phyloP scores from a whole-genome alignment of 2,888 invertebrate species.

The Cerastoderma edule region DNA sequence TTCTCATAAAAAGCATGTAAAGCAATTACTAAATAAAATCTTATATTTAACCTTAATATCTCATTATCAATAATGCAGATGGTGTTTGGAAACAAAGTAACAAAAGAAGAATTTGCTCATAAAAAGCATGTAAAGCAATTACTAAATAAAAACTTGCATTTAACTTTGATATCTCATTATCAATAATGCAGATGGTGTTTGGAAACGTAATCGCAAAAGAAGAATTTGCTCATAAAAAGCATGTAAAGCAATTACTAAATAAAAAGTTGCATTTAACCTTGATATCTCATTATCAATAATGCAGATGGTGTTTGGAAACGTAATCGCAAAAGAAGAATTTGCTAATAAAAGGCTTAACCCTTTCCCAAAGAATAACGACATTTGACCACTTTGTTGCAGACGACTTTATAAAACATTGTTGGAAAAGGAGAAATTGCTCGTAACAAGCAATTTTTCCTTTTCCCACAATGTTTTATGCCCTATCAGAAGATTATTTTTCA shows the following conservation, averaged over 20 bases:
- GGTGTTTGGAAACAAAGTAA: not conserved
- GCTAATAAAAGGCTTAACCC: no score
- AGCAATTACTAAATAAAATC: not conserved
- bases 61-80: not conserved
- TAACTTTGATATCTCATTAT: not conserved
- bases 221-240: no score
- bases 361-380: no score
- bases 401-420: no score
- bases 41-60: not conserved
- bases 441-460: not conserved
- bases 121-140: no score
- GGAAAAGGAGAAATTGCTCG: not conserved
- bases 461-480: not conserved
- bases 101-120: not conserved
- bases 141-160: not conserved
- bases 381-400: no score
- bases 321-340: not conserved
- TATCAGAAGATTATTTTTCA: not conserved
- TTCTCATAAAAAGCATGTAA: no score
- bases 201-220: not conserved
- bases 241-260: not conserved
- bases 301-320: not conserved
- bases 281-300: not conserved
- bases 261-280: not conserved
- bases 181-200: not conserved